These are phyloP conservation scores for Daptonema setosum DNA, from an alignment of 2,888 invertebrate genomes.

Conservation along the genomic window DNA sequence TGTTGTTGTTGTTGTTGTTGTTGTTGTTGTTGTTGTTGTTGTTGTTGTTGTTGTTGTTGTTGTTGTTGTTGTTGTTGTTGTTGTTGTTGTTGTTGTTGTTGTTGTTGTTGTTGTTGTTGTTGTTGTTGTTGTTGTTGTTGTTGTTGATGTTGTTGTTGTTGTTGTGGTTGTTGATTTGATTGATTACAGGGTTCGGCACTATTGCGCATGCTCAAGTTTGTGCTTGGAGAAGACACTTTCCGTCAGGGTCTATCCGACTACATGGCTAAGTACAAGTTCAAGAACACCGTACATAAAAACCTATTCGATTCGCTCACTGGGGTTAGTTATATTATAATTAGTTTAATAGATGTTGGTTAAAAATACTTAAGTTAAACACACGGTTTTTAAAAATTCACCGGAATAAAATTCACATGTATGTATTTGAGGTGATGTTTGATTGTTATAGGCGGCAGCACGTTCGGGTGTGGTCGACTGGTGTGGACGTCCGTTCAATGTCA, in stretches of 20 bases:
- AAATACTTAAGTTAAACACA: not conserved
- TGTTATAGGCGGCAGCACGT: slow-evolving; percentile 6
- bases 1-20: too few species aligned
- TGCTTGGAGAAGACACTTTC: not conserved
- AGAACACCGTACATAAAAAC: not conserved
- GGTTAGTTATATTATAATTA: not conserved
- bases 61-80: too few species aligned
- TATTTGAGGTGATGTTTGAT: too few species aligned
- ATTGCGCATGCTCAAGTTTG: not conserved
- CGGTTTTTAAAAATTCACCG: too few species aligned
- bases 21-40: too few species aligned
- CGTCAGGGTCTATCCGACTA: not conserved
- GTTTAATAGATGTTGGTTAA: not conserved
- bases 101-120: too few species aligned
- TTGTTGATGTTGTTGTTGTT: too few species aligned
- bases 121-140: too few species aligned
- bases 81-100: too few species aligned
- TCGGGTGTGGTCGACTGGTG: slow-evolving; percentile 10
- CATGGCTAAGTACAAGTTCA: not conserved
- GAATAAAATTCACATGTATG: too few species aligned
- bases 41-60: too few species aligned
- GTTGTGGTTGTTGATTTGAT: too few species aligned
- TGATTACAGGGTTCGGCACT: not conserved
- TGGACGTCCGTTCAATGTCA: slow-evolving; percentile 9
- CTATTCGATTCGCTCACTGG: not conserved